A percentile compares a stretch with the other conserved stretches of the same genome.
Evolutionary conservation across 2,797 vertebrate species (phyloP).

Genomic region (Falco novaeseelandiae): DNA sequence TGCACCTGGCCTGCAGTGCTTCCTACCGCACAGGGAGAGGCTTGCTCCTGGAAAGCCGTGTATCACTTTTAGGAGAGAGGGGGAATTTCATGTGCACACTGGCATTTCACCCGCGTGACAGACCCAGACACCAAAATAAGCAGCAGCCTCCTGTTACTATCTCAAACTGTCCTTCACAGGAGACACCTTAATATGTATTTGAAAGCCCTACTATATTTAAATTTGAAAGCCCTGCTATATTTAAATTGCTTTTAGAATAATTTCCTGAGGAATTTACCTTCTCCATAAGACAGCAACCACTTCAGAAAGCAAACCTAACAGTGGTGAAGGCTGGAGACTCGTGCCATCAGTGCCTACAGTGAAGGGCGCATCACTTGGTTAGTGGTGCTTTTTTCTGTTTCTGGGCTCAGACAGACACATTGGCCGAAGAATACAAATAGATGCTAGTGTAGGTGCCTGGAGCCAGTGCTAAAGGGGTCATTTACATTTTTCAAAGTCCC

Average conservation of each 20-base stretch:
- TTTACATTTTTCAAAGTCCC: background rate
- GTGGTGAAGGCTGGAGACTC: background rate
- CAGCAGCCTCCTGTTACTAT: background rate
- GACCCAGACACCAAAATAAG: background rate
- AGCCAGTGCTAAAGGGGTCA: background rate
- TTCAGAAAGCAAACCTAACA: background rate
- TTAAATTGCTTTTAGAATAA: background rate
- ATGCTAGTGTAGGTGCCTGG: background rate
- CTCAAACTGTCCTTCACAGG: background rate
- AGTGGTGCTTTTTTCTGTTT: background rate
- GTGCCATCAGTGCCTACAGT: background rate
- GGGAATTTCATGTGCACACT: background rate
- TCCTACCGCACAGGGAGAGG: background rate
- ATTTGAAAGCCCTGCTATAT: background rate
- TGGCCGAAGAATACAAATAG: background rate
- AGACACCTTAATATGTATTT: background rate
- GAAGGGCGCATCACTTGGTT: background rate
- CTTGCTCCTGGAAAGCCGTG: background rate
- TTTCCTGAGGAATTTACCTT: background rate
- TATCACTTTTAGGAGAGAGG: background rate
- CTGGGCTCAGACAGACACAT: background rate
- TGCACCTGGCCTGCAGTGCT: background rate
- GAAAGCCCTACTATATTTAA: background rate
- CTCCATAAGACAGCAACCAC: background rate
- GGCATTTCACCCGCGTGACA: background rate